Percentiles rank a stretch among this genome's conserved stretches.
Conservation (phyloP, 2,888 invertebrate species). For the Adelphocoris suturalis region DNA sequence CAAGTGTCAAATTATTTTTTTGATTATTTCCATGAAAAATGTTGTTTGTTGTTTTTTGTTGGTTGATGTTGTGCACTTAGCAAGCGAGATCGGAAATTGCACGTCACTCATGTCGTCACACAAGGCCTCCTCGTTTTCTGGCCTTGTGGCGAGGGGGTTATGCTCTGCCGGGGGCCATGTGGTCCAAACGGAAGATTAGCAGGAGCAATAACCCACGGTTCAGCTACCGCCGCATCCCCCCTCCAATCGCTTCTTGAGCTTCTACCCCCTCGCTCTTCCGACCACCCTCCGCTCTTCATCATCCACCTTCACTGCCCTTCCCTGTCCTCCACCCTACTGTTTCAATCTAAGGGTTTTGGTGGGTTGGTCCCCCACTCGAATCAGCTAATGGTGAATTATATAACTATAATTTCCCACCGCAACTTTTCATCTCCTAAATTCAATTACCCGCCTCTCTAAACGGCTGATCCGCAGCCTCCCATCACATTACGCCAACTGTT, state of each 20-base stretch:
- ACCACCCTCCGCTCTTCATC: too few relatives aligned
- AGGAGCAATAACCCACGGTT: constrained; percentile 49
- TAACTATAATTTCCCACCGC: constrained; percentile 37
- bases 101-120: too few relatives aligned
- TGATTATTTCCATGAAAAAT: too few relatives aligned
- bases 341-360: background rate
- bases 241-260: too few relatives aligned
- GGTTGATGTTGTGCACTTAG: too few relatives aligned
- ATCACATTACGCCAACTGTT: background rate
- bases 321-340: too few relatives aligned
- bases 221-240: background rate
- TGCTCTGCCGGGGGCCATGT: constrained; percentile 37
- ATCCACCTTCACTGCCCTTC: too few relatives aligned
- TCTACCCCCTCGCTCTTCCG: too few relatives aligned
- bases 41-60: too few relatives aligned
- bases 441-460: constrained; percentile 34
- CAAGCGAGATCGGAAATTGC: too few relatives aligned
- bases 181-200: constrained; percentile 37
- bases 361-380: background rate
- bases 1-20: too few relatives aligned
- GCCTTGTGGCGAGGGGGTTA: background rate
- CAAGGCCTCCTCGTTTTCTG: too few relatives aligned
- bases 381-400: constrained; percentile 52
- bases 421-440: constrained; percentile 45
- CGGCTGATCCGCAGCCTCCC: constrained; percentile 4